These are phyloP conservation scores for Limenitis arthemis DNA, from an alignment of 2,888 invertebrate genomes.

Conservation along the genomic window DNA sequence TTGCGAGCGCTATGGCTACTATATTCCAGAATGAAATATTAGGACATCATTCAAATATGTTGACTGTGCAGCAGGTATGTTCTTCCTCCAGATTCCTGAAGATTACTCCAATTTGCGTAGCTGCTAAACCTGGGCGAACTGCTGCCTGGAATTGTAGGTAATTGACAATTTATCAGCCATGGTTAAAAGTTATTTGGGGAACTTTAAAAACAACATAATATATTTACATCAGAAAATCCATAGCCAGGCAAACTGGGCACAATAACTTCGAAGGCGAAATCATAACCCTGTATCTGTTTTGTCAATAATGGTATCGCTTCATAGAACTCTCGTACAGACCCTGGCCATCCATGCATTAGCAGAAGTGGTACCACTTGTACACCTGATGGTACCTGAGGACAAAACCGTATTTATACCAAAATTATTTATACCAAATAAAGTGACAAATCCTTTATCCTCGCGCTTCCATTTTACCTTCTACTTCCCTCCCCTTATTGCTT, in stretches of 20 bases:
- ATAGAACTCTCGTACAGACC: conserved; percentile 88
- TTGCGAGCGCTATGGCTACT: conserved; percentile 74
- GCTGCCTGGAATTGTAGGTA: conserved; percentile 47
- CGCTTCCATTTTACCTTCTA: no score
- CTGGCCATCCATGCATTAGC: conserved; percentile 92
- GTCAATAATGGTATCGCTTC: conserved; percentile 79
- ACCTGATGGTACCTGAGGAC: conserved; percentile 45
- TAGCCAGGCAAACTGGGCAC: conserved; percentile 71
- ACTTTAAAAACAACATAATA: background rate
- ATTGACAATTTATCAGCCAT: background rate
- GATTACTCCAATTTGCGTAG: conserved; percentile 68
- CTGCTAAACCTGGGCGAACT: conserved; percentile 71
- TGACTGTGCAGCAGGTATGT: conserved; percentile 32
- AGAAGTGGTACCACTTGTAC: conserved; percentile 74
- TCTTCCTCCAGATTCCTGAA: conserved; percentile 71
- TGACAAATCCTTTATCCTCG: no score
- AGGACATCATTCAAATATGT: conserved; percentile 49
- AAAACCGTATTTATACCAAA: no score
- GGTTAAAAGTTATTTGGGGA: background rate
- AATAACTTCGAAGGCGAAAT: conserved; percentile 74
- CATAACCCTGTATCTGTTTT: conserved; percentile 48
- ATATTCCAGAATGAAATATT: conserved; percentile 58
- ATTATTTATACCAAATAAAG: no score
- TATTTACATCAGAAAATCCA: conserved; percentile 59
- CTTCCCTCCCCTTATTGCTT: no score